phyloP scores from a whole-genome alignment of 2,113 vertebrate genomes.

The Rhineura floridana region DNA sequence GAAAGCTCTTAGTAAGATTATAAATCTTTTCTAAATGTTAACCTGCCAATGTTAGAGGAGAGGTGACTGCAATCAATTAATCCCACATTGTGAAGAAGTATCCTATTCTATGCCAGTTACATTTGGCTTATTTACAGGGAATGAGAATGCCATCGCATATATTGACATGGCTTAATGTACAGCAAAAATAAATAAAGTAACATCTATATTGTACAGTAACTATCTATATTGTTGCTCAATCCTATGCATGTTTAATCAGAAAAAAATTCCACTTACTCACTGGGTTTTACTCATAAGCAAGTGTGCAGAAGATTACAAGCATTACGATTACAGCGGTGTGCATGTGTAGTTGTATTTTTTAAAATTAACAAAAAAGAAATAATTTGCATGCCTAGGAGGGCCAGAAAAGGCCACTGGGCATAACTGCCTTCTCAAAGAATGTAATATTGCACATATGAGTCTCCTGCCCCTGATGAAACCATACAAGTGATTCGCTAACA shows the following conservation, averaged over 20 bases:
- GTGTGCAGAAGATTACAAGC: not conserved
- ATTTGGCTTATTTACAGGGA: conserved; percentile 46
- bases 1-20: conserved; percentile 22
- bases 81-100: conserved; percentile 66
- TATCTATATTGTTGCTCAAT: not conserved
- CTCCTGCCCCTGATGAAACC: not conserved
- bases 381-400: not conserved
- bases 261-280: not conserved
- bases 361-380: too few relatives aligned
- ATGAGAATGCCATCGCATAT: conserved; percentile 53
- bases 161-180: conserved; percentile 29
- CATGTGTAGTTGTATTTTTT: not conserved
- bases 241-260: not conserved
- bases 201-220: not conserved
- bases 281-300: not conserved
- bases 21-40: conserved; percentile 35
- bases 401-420: not conserved
- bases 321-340: not conserved
- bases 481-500: not conserved
- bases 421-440: not conserved
- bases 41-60: conserved; percentile 46
- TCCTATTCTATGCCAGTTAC: conserved; percentile 47
- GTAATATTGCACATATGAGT: not conserved
- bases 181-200: not conserved
- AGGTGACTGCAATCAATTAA: conserved; percentile 61